Conservation (phyloP, 2,113 vertebrate species). For the Phyllostomus hastatus region DNA sequence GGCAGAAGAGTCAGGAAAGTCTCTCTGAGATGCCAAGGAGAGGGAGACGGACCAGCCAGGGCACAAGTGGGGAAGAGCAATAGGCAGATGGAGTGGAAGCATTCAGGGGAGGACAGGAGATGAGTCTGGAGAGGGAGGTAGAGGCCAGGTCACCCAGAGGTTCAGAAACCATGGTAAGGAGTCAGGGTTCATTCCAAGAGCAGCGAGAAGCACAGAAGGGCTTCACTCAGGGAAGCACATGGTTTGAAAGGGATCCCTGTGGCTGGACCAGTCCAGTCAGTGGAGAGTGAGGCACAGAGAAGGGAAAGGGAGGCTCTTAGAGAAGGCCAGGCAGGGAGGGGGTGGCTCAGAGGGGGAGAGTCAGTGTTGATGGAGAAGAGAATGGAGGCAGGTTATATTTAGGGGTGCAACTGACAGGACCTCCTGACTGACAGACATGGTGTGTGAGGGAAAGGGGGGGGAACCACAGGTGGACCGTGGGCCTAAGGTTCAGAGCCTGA, state of each 20-base stretch:
- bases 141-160: background rate
- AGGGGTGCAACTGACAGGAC: background rate
- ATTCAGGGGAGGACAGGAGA: background rate
- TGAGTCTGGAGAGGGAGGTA: background rate
- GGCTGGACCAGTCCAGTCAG: background rate
- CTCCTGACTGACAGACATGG: background rate
- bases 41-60: background rate
- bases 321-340: background rate
- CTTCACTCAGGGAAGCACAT: background rate
- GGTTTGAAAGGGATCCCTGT: background rate
- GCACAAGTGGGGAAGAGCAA: background rate
- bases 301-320: background rate
- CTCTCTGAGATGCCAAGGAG: background rate
- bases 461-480: background rate
- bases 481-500: background rate
- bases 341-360: background rate
- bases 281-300: background rate
- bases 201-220: background rate
- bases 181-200: background rate
- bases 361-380: background rate
- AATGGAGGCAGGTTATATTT: background rate
- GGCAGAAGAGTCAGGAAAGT: background rate
- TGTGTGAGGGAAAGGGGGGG: background rate
- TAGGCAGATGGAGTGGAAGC: background rate
- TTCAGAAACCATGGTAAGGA: accelerated